Evolutionary conservation across 2,888 invertebrate species (phyloP).

Genomic region (Nipponacmea schrenckii): DNA sequence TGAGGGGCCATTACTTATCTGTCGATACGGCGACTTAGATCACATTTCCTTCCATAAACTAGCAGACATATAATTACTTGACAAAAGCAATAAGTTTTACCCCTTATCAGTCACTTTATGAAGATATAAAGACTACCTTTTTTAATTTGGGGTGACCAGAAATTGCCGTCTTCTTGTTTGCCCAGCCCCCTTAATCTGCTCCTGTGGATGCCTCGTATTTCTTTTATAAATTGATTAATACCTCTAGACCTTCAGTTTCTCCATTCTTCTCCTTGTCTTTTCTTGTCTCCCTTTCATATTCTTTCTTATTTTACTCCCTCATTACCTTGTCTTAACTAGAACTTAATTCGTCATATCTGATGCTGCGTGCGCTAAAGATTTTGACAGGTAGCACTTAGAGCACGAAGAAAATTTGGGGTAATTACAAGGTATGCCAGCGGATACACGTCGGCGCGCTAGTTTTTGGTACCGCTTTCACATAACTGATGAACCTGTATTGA

Average conservation of each 20-base stretch:
- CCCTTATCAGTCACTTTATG: not conserved
- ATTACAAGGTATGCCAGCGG: not conserved
- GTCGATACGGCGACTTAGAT: not conserved
- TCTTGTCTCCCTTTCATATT: not conserved
- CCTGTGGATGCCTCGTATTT: not conserved
- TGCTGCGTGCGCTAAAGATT: slow-evolving; percentile 5
- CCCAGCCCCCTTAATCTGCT: slow-evolving; percentile 1
- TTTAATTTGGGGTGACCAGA: not conserved
- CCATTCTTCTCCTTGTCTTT: not conserved
- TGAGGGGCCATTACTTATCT: not conserved
- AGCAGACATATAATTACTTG: slow-evolving; percentile 2
- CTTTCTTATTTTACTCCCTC: not conserved
- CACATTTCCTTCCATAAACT: not conserved
- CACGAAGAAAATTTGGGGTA: not conserved
- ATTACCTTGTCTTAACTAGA: slow-evolving; percentile 8
- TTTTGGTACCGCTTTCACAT: not conserved
- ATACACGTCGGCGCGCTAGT: slow-evolving; percentile 6
- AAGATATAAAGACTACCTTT: not conserved
- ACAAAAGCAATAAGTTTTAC: slow-evolving; percentile 4
- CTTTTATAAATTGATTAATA: slow-evolving; percentile 2
- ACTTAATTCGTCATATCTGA: slow-evolving; percentile 7
- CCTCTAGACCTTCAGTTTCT: not conserved
- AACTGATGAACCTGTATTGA: not conserved
- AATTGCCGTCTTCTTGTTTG: not conserved
- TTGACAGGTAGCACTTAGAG: slow-evolving; percentile 6